A percentile compares a stretch with the other conserved stretches of the same genome.
Conservation (phyloP, 2,113 vertebrate genomes). For the Oceanodroma tethys region DNA sequence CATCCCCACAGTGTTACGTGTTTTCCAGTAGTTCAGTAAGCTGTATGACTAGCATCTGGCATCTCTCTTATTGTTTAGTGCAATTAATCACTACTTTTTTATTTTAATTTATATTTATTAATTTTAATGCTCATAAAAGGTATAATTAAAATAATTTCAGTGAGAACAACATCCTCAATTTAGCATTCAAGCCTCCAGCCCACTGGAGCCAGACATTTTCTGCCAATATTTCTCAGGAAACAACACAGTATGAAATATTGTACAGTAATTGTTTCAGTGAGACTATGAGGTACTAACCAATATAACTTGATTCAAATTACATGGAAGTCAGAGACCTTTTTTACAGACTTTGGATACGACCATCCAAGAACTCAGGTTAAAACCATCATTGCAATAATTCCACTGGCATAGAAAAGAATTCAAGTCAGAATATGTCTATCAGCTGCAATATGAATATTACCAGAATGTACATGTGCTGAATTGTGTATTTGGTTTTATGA, state of each 20-base stretch:
- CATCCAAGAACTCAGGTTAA: neutral
- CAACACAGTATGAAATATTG: neutral
- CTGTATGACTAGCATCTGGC: neutral
- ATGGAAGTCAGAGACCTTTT: neutral
- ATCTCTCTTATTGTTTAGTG: neutral
- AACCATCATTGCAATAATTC: neutral
- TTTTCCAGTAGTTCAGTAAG: neutral
- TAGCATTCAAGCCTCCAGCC: neutral
- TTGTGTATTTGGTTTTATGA: neutral
- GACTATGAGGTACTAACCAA: neutral
- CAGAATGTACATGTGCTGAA: neutral
- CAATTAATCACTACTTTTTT: neutral
- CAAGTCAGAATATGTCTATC: neutral
- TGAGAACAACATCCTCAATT: neutral
- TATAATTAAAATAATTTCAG: neutral
- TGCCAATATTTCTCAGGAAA: neutral
- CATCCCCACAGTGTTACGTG: neutral
- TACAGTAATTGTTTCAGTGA: neutral
- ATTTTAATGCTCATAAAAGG: neutral
- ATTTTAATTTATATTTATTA: neutral
- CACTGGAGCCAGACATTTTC: neutral
- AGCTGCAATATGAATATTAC: neutral
- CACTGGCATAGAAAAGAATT: neutral
- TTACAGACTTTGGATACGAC: neutral
- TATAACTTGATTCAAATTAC: neutral